Evolutionary conservation across 2,113 vertebrate genomes (phyloP), one percentile per base, ranked within the genome.

Genomic region (Hippocampus mohnikei): DNA sequence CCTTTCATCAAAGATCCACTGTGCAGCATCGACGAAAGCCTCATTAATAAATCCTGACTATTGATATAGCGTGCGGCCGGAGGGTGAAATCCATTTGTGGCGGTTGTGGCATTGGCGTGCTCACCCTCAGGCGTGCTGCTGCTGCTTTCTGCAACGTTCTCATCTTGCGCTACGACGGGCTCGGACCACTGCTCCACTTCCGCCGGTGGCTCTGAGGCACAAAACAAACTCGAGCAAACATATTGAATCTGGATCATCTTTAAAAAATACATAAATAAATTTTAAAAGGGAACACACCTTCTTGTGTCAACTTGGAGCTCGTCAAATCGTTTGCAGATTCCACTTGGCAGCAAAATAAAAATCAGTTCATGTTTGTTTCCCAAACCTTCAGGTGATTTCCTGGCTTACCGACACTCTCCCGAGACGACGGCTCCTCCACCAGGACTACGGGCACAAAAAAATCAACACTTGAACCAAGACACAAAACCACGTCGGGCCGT

Each of bases 251-350:
- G 25, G 5, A 29, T 58, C 27, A 8, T 6, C 15, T 59, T 7
- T 18, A 33, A 60, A 6, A 27, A 3, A 7, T 10, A 59, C n/a
- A 33, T 8, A n/a, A 29, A 2, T 27, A n/a, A n/a, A n/a, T 27
- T 27, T 27, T 27, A 37, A 6, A 37, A 37, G 33, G 25, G 21
- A 66, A 66, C n/a, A 5, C 25, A 79, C 85, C 85, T 80, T 88
- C 82, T 70, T 82, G 78, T 12, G 88, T 72, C 41, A 87, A 0
- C 41, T 37, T 86, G 73, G 89, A 90, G 84, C 83, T 88, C 0
- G 74, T 87, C 53, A 77, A 1, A 59, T 72, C 0, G 33, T 23
- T 74, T 12, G 42, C 74, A 0, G 80, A 80, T 27, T 67, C 75
- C 12, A 27, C 89, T 81, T 5, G 16, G 33, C 33, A 70, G 25